A percentile compares a stretch with the other conserved stretches of the same genome.
phyloP scores from a whole-genome alignment of 1,140 invertebrate genomes.

The Hylaeus anthracinus region DNA sequence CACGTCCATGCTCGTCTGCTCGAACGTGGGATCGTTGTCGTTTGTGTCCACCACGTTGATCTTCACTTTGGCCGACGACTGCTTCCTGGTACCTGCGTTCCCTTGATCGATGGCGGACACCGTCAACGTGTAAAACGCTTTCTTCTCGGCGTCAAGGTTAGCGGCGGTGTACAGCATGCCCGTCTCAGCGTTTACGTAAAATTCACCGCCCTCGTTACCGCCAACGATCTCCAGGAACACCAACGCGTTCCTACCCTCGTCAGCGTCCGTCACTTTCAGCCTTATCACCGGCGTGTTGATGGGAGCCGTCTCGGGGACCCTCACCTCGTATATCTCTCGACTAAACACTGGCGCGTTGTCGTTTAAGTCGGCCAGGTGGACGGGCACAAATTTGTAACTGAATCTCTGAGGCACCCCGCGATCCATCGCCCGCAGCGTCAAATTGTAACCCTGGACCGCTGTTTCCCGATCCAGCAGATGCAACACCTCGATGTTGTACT shows the following conservation, averaged over 20 bases:
- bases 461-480: conserved; percentile 88
- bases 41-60: conserved; percentile 93
- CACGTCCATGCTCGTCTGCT: conserved; percentile 85
- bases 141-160: conserved; percentile 92
- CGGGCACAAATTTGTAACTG: conserved; percentile 88
- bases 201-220: conserved; percentile 94
- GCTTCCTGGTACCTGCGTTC: conserved; percentile 90
- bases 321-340: conserved; percentile 92
- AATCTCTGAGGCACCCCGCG: conserved; percentile 88
- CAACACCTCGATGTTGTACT: conserved; percentile 90
- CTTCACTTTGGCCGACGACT: conserved; percentile 94
- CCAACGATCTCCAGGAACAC: conserved; percentile 94
- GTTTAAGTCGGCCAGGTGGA: conserved; percentile 90
- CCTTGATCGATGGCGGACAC: conserved; percentile 95
- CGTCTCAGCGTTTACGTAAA: conserved; percentile 92
- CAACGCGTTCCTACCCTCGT: conserved; percentile 90
- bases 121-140: conserved; percentile 94
- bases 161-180: conserved; percentile 94
- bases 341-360: conserved; percentile 95
- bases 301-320: conserved; percentile 93
- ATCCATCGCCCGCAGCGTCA: conserved; percentile 93
- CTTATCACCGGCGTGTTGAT: conserved; percentile 93
- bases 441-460: conserved; percentile 90
- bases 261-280: conserved; percentile 92
- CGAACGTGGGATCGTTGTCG: conserved; percentile 95